Percentiles rank a stretch among this genome's conserved stretches.
These are phyloP conservation scores for Parus major DNA, from an alignment of 2,113 vertebrate genomes.

Conservation along the genomic window DNA sequence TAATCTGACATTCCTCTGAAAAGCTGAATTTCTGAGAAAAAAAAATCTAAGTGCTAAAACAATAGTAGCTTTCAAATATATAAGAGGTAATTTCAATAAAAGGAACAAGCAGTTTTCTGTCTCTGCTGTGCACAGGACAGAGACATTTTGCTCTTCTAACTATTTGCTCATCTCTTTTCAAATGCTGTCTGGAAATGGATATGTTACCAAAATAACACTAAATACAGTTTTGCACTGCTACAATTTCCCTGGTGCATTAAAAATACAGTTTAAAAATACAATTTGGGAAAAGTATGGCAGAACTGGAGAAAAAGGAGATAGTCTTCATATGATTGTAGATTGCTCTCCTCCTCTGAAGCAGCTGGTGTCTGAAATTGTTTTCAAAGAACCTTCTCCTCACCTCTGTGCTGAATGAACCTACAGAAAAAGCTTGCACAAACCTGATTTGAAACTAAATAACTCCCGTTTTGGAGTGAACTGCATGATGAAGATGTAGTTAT, in stretches of 20 bases:
- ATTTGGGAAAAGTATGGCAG: neutral
- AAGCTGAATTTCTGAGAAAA: neutral
- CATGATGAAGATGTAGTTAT: conserved; percentile 58
- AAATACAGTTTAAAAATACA: neutral
- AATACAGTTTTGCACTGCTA: neutral
- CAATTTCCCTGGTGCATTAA: neutral
- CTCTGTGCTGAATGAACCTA: neutral
- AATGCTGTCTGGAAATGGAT: neutral
- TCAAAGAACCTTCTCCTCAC: neutral
- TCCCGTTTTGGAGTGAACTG: conserved; percentile 28
- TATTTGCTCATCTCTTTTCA: neutral
- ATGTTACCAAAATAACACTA: neutral
- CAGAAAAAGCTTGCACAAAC: neutral
- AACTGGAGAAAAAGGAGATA: neutral
- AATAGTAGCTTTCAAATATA: neutral
- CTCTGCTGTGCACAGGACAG: neutral
- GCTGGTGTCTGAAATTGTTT: conserved; percentile 45
- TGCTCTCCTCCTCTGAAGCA: neutral
- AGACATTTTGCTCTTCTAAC: neutral
- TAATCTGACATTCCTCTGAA: neutral
- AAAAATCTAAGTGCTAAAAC: neutral
- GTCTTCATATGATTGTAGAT: neutral
- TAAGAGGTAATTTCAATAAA: neutral
- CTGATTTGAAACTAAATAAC: conserved; percentile 52
- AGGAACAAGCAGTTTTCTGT: neutral